Evolutionary conservation across 2,888 invertebrate genomes (phyloP), one percentile per base, ranked within the genome.

Genomic region (Rotaria sp.): DNA sequence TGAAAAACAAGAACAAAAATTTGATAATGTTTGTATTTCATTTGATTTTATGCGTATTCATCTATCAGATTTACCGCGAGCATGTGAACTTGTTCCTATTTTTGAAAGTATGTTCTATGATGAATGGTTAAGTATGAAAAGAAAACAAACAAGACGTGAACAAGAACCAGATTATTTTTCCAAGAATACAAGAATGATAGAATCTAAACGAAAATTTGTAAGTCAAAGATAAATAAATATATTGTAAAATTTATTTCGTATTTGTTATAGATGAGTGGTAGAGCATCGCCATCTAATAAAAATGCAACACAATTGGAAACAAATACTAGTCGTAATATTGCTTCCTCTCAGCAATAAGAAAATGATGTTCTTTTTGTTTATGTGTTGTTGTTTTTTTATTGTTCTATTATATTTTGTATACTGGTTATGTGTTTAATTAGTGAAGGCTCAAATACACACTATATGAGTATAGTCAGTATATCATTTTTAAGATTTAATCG

Each of bases 41-140:
- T 86, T 86, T 18, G 86, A 86, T 50, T 85, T 85, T 75, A 86
- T 86, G 86, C 74, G 48, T 41, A 7, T 86, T 45, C 41, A 80
- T 45, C 45, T 80, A 45, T 80, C 80, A 2, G 80, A 80, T 80
- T 80, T 80, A n/a, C 80, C 80, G 26, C 41, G 80, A n/a, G 80
- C 80, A 45, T 80, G 80, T 45, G 45, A 80, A 80, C 45, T 80
- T 26, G 45, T 45, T 4, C 45, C 45, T 1, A 45, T 45, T 21
- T 80, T 80, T 80, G 80, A 80, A 80, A 80, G 80, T 41, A 45
- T 80, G 45, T 80, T 80, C 45, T 45, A 45, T 41, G 45, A 80
- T 13, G 80, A 80, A 80, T 45, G 45, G n/a, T 26, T 80, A n/a
- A 26, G 0, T 13, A 15, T 45, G 41, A 45, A 80, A 80, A 24